Conservation (phyloP, 2,797 vertebrate genomes). For the Paguma larvata region DNA sequence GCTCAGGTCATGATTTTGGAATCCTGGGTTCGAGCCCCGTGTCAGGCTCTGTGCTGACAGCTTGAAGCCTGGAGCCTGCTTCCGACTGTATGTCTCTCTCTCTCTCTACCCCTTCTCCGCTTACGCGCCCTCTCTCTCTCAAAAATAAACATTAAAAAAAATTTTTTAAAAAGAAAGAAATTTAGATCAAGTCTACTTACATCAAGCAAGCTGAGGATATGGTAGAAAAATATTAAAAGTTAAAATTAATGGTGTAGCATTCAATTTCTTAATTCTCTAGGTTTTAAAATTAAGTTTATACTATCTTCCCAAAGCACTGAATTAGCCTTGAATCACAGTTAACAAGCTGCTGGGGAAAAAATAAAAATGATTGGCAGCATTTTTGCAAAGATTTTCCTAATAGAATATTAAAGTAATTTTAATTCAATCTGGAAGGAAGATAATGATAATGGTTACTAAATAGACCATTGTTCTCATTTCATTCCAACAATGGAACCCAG, state of each 20-base stretch:
- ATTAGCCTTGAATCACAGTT: slow-evolving; percentile 63
- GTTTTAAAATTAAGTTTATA: slow-evolving; percentile 53
- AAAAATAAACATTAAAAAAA: too few relatives aligned
- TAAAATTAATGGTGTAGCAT: slow-evolving; percentile 29
- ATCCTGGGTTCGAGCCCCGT: too few relatives aligned
- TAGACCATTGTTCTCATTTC: slow-evolving; percentile 77
- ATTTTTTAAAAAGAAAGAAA: background rate
- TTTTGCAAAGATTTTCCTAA: slow-evolving; percentile 74
- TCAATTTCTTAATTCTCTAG: slow-evolving; percentile 30
- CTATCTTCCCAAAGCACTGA: slow-evolving; percentile 45
- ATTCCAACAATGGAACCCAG: slow-evolving; percentile 53
- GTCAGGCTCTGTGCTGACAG: too few relatives aligned
- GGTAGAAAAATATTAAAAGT: slow-evolving; percentile 41
- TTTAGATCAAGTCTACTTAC: background rate
- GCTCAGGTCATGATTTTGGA: too few relatives aligned
- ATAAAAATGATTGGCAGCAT: slow-evolving; percentile 65
- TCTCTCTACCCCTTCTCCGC: too few relatives aligned
- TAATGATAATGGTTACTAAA: slow-evolving; percentile 74
- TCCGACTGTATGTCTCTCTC: too few relatives aligned
- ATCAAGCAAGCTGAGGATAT: background rate
- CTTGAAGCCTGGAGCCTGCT: too few relatives aligned
- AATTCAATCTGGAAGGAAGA: slow-evolving; percentile 71
- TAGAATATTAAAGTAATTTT: slow-evolving; percentile 78
- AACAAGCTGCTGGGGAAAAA: slow-evolving; percentile 47
- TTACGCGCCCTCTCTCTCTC: too few relatives aligned